Base-by-base conservation (phyloP, 1,140 invertebrate genomes). In the Diorhabda sublineata region DNA sequence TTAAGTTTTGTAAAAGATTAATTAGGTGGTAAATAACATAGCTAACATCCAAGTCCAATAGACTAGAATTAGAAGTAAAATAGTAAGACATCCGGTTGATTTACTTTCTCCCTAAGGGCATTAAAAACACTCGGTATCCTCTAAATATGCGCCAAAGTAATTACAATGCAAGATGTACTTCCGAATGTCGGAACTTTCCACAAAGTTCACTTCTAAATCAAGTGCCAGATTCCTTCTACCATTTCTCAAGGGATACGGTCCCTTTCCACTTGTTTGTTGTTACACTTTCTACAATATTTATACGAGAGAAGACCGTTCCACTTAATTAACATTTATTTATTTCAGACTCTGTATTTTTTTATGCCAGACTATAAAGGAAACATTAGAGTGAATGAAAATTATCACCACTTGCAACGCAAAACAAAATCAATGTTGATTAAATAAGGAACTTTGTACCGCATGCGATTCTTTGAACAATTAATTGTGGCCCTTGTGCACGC, bases 161-260 rank as follows among this genome's bases (percentile, higher is more conserved):
- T 78, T 76, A 76, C 75, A 76, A 78, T 75, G 75, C 74, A 74
- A 78, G 72, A 74, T 73, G 72, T 77, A 76, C 73, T 76, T 74
- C 75, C 73, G 76, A 72, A 74, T 64, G 69, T 73, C 69, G 57
- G 47, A 70, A 72, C 64, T 72, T 69, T 68, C 61, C 58, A 64
- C 57, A 67, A 71, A 70, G 66, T 66, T 71, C 61, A 67, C 65
- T 60, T 60, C 65, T 67, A 67, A 67, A 67, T 67, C 65, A 67
- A 67, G 65, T 59, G 44, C 57, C 52, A 59, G 56, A 58, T 42
- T 56, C 64, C 65, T 26, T 9, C 56, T 56, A 60, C 58, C 58
- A 56, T 67, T 45, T 67, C 65, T 45, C n/a, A 26, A 45, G 65
- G 65, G 65, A 67, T 60, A 60, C 65, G 42, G 11, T 56, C 57